Conservation (phyloP, 2,113 vertebrate species). For the Theristicus caerulescens region DNA sequence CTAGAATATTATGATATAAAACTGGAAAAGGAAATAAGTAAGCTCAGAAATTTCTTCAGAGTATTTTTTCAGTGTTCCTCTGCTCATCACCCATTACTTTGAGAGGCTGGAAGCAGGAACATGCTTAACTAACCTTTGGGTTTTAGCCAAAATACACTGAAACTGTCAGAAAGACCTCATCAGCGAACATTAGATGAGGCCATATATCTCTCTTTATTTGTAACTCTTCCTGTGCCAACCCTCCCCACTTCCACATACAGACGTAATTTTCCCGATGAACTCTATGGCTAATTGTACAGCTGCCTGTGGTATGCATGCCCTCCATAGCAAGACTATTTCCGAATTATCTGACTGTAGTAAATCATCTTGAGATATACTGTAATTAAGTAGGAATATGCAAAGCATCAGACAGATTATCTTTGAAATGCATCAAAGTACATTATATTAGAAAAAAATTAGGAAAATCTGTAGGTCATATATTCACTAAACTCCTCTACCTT, state of each 20-base stretch:
- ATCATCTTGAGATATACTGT: constrained; percentile 47
- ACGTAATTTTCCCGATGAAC: background rate
- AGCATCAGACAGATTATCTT: constrained; percentile 63
- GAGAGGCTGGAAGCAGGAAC: background rate
- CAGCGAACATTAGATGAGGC: background rate
- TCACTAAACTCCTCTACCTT: constrained; percentile 54
- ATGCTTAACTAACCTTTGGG: background rate
- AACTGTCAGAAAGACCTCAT: background rate
- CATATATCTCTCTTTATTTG: background rate
- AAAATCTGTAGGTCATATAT: constrained; percentile 53
- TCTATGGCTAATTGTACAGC: background rate
- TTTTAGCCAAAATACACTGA: background rate
- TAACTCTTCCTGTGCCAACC: background rate
- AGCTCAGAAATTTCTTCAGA: background rate
- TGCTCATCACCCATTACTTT: background rate
- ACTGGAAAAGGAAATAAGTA: constrained; percentile 1
- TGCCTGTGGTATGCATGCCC: constrained; percentile 14
- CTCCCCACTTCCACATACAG: background rate
- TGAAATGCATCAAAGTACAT: constrained; percentile 60
- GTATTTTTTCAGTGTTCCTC: background rate
- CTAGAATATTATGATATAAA: background rate
- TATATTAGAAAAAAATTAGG: constrained; percentile 29
- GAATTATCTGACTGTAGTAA: constrained; percentile 39
- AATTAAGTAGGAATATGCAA: constrained; percentile 66
- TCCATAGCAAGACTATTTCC: background rate